phyloP scores from a whole-genome alignment of 1,140 invertebrate species.

The Pemphigus obesinymphae region DNA sequence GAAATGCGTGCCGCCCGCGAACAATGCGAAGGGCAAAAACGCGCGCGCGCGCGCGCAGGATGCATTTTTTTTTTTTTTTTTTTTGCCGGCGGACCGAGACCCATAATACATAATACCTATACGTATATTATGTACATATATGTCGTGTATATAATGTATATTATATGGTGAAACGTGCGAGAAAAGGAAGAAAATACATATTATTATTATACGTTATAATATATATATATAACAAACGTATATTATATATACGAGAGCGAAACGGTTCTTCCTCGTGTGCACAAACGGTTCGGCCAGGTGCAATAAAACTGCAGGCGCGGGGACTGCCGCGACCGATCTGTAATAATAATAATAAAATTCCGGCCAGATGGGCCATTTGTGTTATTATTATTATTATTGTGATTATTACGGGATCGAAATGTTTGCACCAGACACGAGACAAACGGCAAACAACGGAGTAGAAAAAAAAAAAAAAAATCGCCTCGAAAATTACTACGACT shows the following conservation, averaged over 20 bases:
- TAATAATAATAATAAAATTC: conserved; percentile 11
- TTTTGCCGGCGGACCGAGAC: too few relatives aligned
- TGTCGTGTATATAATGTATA: too few relatives aligned
- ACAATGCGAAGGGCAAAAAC: not conserved
- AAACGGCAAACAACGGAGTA: too few relatives aligned
- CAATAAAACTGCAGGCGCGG: not conserved
- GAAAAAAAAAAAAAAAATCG: too few relatives aligned
- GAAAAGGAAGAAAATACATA: not conserved
- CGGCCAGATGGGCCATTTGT: conserved; percentile 2
- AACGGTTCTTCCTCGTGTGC: not conserved
- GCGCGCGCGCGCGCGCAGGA: too few relatives aligned
- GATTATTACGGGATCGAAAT: conserved; percentile 4
- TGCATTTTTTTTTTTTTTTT: not conserved
- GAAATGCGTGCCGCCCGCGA: too few relatives aligned
- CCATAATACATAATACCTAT: too few relatives aligned
- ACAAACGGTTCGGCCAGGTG: conserved; percentile 10
- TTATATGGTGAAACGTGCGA: not conserved
- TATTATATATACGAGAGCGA: too few relatives aligned
- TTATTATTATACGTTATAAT: too few relatives aligned
- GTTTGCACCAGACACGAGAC: conserved; percentile 20
- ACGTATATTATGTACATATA: too few relatives aligned
- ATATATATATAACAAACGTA: too few relatives aligned
- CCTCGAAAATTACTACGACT: not conserved
- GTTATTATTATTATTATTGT: not conserved
- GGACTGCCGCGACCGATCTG: not conserved